phyloP scores from a whole-genome alignment of 2,888 invertebrate species.

The Agrypnus murinus region DNA sequence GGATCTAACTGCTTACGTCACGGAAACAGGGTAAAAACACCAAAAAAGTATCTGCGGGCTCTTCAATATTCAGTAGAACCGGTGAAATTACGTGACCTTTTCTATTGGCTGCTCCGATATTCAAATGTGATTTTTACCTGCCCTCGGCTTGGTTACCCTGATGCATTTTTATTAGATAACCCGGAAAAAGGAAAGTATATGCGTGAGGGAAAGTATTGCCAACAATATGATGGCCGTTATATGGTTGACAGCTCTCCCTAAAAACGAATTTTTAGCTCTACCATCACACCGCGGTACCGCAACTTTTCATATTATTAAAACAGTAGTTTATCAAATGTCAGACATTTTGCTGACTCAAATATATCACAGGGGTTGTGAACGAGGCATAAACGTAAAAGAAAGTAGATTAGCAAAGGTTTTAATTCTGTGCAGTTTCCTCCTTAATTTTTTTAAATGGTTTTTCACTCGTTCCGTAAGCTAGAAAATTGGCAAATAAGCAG shows the following conservation, averaged over 20 bases:
- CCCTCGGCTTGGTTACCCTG: slow-evolving; percentile 29
- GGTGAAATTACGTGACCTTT: slow-evolving; percentile 36
- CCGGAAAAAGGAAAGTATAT: slow-evolving; percentile 10
- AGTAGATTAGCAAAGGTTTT: slow-evolving; percentile 26
- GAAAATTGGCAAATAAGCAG: slow-evolving; percentile 25
- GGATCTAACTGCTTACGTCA: slow-evolving; percentile 20
- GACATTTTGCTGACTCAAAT: slow-evolving; percentile 30
- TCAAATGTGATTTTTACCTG: slow-evolving; percentile 41
- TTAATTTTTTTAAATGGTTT: slow-evolving; percentile 1
- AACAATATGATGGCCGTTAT: slow-evolving; percentile 30
- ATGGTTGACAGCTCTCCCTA: slow-evolving; percentile 21
- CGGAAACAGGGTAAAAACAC: slow-evolving; percentile 18
- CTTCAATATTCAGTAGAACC: slow-evolving; percentile 34
- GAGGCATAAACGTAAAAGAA: slow-evolving; percentile 35
- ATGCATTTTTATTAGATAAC: slow-evolving; percentile 36
- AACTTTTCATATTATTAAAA: slow-evolving; percentile 42
- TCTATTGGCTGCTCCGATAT: slow-evolving; percentile 33
- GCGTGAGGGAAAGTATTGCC: slow-evolving; percentile 19
- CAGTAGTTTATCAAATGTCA: slow-evolving; percentile 44
- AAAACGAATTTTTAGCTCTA: slow-evolving; percentile 30
- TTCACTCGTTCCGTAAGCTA: background rate
- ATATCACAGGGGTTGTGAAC: slow-evolving; percentile 34
- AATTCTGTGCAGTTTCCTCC: slow-evolving; percentile 5
- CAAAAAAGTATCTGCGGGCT: slow-evolving; percentile 23
- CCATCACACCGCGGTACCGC: slow-evolving; percentile 22